phyloP scores from a whole-genome alignment of 2,888 invertebrate species.

The Hypolimnas misippus region DNA sequence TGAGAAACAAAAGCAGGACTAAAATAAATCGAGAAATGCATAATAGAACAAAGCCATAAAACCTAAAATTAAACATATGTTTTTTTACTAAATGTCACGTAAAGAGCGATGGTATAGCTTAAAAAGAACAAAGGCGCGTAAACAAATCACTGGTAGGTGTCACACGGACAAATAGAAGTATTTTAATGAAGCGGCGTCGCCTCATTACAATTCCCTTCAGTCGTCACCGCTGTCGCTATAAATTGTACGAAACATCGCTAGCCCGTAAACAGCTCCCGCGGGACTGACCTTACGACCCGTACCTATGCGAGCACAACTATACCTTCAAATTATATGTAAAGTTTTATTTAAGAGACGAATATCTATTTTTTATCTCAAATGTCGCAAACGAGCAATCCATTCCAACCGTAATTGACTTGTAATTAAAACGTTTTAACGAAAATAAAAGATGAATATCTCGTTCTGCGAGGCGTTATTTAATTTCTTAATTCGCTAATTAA shows the following conservation, averaged over 20 bases:
- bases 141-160: slow-evolving; percentile 72
- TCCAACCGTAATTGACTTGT: neutral
- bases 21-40: neutral
- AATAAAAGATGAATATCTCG: neutral
- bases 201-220: slow-evolving; percentile 68
- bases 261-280: slow-evolving; percentile 61
- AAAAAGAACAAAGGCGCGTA: slow-evolving; percentile 57
- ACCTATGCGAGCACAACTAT: slow-evolving; percentile 12
- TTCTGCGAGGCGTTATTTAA: neutral
- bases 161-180: slow-evolving; percentile 70
- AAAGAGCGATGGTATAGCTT: slow-evolving; percentile 40
- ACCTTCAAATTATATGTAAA: neutral
- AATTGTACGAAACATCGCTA: slow-evolving; percentile 57
- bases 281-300: slow-evolving; percentile 57
- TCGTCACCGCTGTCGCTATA: slow-evolving; percentile 58
- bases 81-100: slow-evolving; percentile 39
- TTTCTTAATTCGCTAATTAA: neutral
- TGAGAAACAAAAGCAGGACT: too few species aligned
- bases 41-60: slow-evolving; percentile 16
- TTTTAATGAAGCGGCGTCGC: slow-evolving; percentile 74
- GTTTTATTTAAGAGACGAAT: neutral
- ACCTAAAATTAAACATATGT: slow-evolving; percentile 25
- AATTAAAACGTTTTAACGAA: neutral
- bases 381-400: neutral
- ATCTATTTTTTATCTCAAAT: neutral